Base-by-base conservation (phyloP, 2,888 invertebrate species). In the Sminthurides aquaticus region DNA sequence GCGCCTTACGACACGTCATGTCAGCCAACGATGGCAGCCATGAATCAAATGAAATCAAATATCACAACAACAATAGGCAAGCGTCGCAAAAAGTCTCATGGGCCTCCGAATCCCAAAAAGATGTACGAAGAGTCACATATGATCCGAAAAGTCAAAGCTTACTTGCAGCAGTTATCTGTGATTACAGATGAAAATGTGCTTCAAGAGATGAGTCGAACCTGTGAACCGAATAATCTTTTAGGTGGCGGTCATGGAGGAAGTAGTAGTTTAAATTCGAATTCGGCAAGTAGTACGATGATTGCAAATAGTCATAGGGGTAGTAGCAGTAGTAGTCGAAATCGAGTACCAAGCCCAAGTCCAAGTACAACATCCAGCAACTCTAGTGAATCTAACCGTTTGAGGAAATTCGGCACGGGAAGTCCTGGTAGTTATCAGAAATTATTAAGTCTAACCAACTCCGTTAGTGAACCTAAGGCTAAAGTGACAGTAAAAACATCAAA, bases 341-440 rank as follows among this genome's bases (percentile, higher is more conserved):
- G 67, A 34, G 64, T 69, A 43, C 66, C 67, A 2, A 63, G 66
- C 48, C 61, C 60, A 34, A 65, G 63, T 20, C 68, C 69, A 20
- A 66, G 69, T 56, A 67, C 64, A 28, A 67, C 71, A 22, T 67
- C 69, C 8, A 69, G 68, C 49, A 68, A 66, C 60, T 70, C 71
- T 2, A 67, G 27, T 66, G 69, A 66, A 27, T 67, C 49, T 22
- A 62, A 59, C 55, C 61, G 55, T 61, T 60, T 62, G 29, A 67
- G 67, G 11, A 70, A 71, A 59, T 71, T 70, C 57, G 89, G 95
- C 71, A 89, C 96, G 49, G 95, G 95, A 49, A 96, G 96, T 18
- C 98, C 98, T 24, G 96, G 97, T 80, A 94, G 97, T 8, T 94
- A 98, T 22, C 86, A 95, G 76, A 99, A 99, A 79, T 85, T 99